Conservation (phyloP, 30 jellyfish, hydroid and myxozoan species). For the Catostylus mosaicus region DNA sequence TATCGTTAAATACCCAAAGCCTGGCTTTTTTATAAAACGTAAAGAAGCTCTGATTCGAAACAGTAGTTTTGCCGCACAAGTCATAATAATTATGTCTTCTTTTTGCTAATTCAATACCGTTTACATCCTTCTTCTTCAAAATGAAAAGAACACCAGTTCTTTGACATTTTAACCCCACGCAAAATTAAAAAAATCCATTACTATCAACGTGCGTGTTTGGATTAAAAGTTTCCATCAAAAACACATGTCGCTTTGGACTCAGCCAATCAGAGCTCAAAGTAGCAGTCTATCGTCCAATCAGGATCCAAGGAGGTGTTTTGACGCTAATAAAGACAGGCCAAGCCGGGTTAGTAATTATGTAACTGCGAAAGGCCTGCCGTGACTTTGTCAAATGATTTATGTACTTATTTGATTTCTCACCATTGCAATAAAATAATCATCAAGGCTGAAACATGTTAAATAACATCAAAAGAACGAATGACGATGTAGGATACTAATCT, state of each 20-base stretch:
- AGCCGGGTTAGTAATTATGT: too few relatives aligned
- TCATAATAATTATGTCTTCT: too few relatives aligned
- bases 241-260: neutral
- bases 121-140: neutral
- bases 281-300: neutral
- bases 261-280: neutral
- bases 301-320: too few relatives aligned
- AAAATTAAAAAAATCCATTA: neutral
- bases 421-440: neutral
- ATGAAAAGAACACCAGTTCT: conserved; percentile 15
- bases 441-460: too few relatives aligned
- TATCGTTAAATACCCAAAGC: too few relatives aligned
- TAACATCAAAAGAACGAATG: too few relatives aligned
- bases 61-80: too few relatives aligned
- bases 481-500: too few relatives aligned
- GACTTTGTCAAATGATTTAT: neutral
- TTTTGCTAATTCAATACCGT: neutral
- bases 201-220: neutral
- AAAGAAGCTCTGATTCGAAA: too few relatives aligned
- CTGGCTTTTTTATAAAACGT: too few relatives aligned
- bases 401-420: neutral
- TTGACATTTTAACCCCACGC: neutral
- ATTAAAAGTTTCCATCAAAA: neutral
- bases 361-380: neutral
- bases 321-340: too few relatives aligned